These are phyloP conservation scores for Tetanocera ferruginea DNA, from an alignment of 2,888 invertebrate species.

Conservation along the genomic window DNA sequence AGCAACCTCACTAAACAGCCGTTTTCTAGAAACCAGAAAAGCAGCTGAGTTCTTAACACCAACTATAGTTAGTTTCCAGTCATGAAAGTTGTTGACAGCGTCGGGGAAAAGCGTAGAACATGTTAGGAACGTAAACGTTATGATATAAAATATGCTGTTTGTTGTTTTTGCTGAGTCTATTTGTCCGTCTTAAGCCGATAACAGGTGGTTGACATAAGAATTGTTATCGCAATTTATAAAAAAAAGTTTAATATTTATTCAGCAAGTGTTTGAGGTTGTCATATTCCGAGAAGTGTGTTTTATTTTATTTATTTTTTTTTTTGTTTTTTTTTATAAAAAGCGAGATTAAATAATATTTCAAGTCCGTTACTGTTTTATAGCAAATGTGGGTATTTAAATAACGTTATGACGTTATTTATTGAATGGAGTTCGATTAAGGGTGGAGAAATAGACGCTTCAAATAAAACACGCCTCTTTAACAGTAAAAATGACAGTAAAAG, in stretches of 20 bases:
- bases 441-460: no score
- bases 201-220: conserved; percentile 31
- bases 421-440: no score
- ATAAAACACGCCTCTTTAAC: no score
- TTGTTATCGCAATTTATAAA: conserved; percentile 10
- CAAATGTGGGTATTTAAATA: no score
- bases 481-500: no score
- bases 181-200: conserved; percentile 4
- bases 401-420: no score
- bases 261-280: neutral
- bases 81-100: neutral
- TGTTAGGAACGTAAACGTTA: neutral
- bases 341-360: conserved; percentile 22
- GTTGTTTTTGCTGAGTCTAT: conserved; percentile 4
- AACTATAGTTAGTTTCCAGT: neutral
- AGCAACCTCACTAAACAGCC: neutral
- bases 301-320: neutral
- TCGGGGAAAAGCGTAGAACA: neutral
- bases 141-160: neutral
- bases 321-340: neutral
- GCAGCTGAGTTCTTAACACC: conserved; percentile 15
- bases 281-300: neutral
- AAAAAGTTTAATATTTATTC: conserved; percentile 21
- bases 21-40: neutral
- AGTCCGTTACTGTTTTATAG: conserved; percentile 25